These are phyloP conservation scores for Botia almorhae DNA, from an alignment of 2,797 vertebrate genomes.

Conservation along the genomic window DNA sequence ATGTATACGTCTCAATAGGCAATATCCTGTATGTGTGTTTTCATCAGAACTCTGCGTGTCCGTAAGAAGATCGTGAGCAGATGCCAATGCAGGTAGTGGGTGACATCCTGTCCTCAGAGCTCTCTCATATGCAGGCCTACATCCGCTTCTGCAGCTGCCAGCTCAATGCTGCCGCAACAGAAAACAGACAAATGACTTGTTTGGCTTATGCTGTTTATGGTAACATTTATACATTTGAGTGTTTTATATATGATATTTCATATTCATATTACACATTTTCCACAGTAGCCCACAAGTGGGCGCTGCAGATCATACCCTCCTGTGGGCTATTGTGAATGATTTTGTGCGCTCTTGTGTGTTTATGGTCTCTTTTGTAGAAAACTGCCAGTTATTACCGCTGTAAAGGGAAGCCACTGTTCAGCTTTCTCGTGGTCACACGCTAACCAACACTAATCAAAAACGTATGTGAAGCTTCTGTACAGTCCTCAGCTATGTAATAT, in stretches of 20 bases:
- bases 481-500: not conserved
- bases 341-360: not conserved
- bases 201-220: not conserved
- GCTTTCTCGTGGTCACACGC: conserved; percentile 96
- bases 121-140: conserved; percentile 95
- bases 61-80: conserved; percentile 91
- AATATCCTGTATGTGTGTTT: conserved; percentile 5
- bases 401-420: conserved; percentile 97
- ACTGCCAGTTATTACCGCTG: conserved; percentile 91
- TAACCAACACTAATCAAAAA: conserved; percentile 97
- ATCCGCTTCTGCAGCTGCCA: conserved; percentile 96
- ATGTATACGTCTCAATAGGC: not conserved
- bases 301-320: not conserved
- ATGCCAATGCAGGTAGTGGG: conserved; percentile 93
- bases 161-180: conserved; percentile 91
- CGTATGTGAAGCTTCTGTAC: conserved; percentile 70
- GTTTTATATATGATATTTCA: not conserved
- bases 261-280: not conserved
- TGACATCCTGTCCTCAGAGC: conserved; percentile 87
- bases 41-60: conserved; percentile 83
- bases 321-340: not conserved
- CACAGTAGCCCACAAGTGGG: conserved; percentile 6
- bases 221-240: not conserved
- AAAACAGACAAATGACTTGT: conserved; percentile 69
- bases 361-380: conserved; percentile 77